A percentile compares a stretch with the other conserved stretches of the same genome.
These are phyloP conservation scores for Elysia crispata DNA, from an alignment of 2,888 invertebrate genomes.

Conservation along the genomic window DNA sequence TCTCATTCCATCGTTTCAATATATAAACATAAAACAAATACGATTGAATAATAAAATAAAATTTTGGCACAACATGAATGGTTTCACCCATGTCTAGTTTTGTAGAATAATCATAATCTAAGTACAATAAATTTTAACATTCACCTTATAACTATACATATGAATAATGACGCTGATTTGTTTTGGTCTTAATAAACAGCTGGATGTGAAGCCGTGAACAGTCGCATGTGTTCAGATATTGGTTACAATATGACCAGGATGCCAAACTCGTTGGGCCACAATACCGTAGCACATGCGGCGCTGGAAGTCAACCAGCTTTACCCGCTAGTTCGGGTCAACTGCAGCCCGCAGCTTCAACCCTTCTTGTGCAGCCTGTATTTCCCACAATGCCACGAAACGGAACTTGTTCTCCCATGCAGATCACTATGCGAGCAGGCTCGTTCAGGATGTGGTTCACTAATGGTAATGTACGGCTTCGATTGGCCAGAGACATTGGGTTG, in stretches of 20 bases:
- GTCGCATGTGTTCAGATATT: slow-evolving; percentile 93
- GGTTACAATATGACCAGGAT: slow-evolving; percentile 96
- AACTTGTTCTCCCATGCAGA: slow-evolving; percentile 91
- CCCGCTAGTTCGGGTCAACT: slow-evolving; percentile 94
- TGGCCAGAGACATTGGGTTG: slow-evolving; percentile 96
- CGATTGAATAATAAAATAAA: too few species aligned
- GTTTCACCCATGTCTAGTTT: too few species aligned
- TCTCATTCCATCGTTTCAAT: too few species aligned
- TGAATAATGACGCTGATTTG: too few species aligned
- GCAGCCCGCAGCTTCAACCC: slow-evolving; percentile 94
- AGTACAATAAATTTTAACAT: too few species aligned
- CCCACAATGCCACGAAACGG: slow-evolving; percentile 96
- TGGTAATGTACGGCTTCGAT: slow-evolving; percentile 89
- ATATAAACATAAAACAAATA: too few species aligned
- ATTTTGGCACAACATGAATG: too few species aligned
- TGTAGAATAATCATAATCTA: too few species aligned
- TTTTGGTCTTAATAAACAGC: too few species aligned
- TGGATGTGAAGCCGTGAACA: slow-evolving; percentile 92
- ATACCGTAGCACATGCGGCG: slow-evolving; percentile 95
- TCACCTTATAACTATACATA: too few species aligned
- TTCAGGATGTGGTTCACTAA: slow-evolving; percentile 90
- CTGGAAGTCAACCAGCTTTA: slow-evolving; percentile 94
- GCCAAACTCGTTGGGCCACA: slow-evolving; percentile 92
- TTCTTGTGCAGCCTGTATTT: slow-evolving; percentile 97
- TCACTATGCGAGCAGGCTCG: slow-evolving; percentile 92